Evolutionary conservation across 2,888 invertebrate species (phyloP), one percentile per base, ranked within the genome.

Genomic region (Caenorhabditis imperialis): DNA sequence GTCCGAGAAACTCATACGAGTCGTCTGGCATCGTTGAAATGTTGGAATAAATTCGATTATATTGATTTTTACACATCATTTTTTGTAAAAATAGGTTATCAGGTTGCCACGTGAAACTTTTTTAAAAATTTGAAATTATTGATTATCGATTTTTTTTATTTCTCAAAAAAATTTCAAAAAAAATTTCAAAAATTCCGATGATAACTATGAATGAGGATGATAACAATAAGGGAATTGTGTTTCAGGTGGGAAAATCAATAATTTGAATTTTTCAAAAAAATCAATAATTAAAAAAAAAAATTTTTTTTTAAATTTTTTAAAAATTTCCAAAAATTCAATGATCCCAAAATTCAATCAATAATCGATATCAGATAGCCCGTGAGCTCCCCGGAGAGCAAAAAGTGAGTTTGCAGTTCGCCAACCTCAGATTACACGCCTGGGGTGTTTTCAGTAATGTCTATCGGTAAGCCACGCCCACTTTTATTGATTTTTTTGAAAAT

Each of bases 371-470:
- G 79, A 55, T 65, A n/a, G 77, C 63, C 1, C 60, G 63, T 45
- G 77, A 79, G 25, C 42, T 79, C 45, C 79, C 79, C 16, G 54
- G 73, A 16, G 57, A 69, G 48, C 67, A 65, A 27, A 44, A 60
- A 33, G 80, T 78, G 10, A 63, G 54, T 23, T 53, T 78, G 74
- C 50, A 51, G 37, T 62, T 80, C 23, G 61, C 51, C 10, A 76
- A 72, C 65, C 38, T 80, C n/a, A 58, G 72, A 50, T 55, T 77
- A 14, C 77, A 77, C 45, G 75, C 77, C 1, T 70, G 71, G 53
- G 79, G 79, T 30, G 77, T 77, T 22, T 79, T 79, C 54, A 71
- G 70, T 27, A 79, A 79, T 40, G 79, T 79, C 18, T 79, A 79
- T 51, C 61, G 69, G 73, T 73, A 42, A n/a, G 20, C 22, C 4